Evolutionary conservation across 53 echinoderm and acorn worm genomes (phyloP).

Genomic region (Astropecten irregularis): DNA sequence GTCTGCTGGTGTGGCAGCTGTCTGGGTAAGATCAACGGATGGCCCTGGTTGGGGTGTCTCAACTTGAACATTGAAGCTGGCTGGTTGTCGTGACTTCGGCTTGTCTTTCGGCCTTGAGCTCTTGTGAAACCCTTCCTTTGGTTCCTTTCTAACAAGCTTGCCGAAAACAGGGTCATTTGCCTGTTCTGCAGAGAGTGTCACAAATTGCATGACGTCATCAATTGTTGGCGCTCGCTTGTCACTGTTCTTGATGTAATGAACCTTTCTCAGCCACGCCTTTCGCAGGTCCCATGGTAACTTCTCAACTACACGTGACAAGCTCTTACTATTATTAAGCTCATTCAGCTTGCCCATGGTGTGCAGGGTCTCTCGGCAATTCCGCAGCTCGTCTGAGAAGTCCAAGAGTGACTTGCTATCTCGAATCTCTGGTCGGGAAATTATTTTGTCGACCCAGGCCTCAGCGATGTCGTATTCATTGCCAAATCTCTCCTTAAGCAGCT

Average conservation of each 20-base stretch:
- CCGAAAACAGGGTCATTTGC: conserved; percentile 44
- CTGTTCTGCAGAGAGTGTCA: conserved; percentile 5
- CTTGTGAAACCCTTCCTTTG: too few species aligned
- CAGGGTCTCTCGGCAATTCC: conserved; percentile 23
- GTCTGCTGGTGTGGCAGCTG: too few species aligned
- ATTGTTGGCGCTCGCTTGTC: background rate
- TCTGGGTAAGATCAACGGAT: too few species aligned
- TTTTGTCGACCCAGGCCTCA: conserved; percentile 37
- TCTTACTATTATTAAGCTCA: conserved; percentile 12
- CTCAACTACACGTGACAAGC: background rate
- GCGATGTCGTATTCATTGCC: too few species aligned
- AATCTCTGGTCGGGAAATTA: too few species aligned
- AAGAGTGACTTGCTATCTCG: too few species aligned
- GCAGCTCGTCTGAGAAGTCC: conserved; percentile 6
- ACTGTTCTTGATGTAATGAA: background rate
- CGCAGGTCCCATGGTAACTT: conserved; percentile 7
- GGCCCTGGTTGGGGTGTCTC: too few species aligned
- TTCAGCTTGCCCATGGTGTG: background rate
- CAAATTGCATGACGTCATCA: conserved; percentile 21
- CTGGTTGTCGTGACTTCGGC: too few species aligned
- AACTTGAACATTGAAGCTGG: too few species aligned
- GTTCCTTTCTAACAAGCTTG: too few species aligned
- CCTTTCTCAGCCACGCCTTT: background rate
- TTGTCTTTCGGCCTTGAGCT: too few species aligned
- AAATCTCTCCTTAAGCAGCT: too few species aligned